phyloP scores from a whole-genome alignment of 2,797 vertebrate genomes.

The Leptatherina wallacei region DNA sequence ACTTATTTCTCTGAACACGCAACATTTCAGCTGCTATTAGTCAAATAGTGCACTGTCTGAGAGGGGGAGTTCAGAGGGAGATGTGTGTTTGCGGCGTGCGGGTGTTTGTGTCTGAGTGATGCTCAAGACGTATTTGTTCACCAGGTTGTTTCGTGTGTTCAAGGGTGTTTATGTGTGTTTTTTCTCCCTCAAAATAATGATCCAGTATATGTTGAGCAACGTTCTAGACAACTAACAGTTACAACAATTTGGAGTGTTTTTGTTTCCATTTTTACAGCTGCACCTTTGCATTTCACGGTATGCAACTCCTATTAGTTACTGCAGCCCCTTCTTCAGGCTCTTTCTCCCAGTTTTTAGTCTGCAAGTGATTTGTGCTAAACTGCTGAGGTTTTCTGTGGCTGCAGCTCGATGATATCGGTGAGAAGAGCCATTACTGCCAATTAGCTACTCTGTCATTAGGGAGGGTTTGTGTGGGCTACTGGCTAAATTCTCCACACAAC shows the following conservation, averaged over 20 bases:
- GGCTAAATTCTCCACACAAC: conserved; percentile 64
- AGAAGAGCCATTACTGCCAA: conserved; percentile 79
- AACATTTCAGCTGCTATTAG: conserved; percentile 80
- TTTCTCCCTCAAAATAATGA: conserved; percentile 11
- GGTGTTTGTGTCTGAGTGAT: conserved; percentile 15
- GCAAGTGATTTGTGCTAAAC: conserved; percentile 66
- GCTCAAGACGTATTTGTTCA: conserved; percentile 58
- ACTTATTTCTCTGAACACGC: conserved; percentile 75
- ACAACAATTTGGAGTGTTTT: not conserved
- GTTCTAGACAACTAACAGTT: conserved; percentile 26
- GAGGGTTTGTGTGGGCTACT: conserved; percentile 72
- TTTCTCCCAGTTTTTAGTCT: conserved; percentile 24
- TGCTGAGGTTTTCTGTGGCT: conserved; percentile 73
- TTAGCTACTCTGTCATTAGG: conserved; percentile 80
- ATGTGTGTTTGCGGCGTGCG: conserved; percentile 9
- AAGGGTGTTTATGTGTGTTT: conserved; percentile 59
- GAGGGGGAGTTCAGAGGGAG: conserved; percentile 34
- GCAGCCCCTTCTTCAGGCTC: conserved; percentile 13
- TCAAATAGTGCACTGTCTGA: conserved; percentile 67
- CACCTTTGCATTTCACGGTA: conserved; percentile 3
- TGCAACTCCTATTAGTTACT: conserved; percentile 14
- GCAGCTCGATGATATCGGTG: conserved; percentile 71
- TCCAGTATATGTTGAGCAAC: too few species aligned
- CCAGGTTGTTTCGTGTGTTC: conserved; percentile 64
- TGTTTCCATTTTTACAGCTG: conserved; percentile 1